Conservation (phyloP, 2,113 vertebrate species). For the Cromileptes altivelis region DNA sequence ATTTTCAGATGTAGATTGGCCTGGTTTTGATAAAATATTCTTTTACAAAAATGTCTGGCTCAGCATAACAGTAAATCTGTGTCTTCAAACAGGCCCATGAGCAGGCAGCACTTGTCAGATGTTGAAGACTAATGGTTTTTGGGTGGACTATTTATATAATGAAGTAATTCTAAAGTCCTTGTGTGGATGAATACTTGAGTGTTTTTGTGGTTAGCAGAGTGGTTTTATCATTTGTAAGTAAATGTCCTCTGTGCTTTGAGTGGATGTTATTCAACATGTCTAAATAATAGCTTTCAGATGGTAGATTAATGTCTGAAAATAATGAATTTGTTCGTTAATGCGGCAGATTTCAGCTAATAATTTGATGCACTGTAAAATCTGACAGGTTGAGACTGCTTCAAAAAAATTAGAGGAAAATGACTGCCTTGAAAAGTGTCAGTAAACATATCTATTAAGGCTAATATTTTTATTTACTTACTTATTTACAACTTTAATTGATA, state of each 20-base stretch:
- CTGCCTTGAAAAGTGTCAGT: too few species aligned
- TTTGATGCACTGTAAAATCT: background rate
- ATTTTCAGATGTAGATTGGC: slow-evolving; percentile 50
- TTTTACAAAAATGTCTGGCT: slow-evolving; percentile 58
- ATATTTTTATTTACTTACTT: too few species aligned
- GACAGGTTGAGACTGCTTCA: too few species aligned
- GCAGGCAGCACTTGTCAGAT: slow-evolving; percentile 56
- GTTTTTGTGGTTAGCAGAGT: slow-evolving; percentile 43
- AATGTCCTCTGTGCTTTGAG: slow-evolving; percentile 28
- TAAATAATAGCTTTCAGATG: slow-evolving; percentile 29
- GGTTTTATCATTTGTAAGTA: slow-evolving; percentile 40
- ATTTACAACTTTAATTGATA: background rate
- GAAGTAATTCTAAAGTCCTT: slow-evolving; percentile 38
- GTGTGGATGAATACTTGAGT: slow-evolving; percentile 31
- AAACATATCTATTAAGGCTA: too few species aligned
- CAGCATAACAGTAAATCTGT: slow-evolving; percentile 48
- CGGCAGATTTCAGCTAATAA: background rate
- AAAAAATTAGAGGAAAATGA: too few species aligned
- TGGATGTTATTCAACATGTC: slow-evolving; percentile 12
- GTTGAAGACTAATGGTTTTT: slow-evolving; percentile 61
- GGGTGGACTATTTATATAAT: slow-evolving; percentile 58
- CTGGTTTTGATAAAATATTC: slow-evolving; percentile 62
- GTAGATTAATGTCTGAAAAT: background rate
- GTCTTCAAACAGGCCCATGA: slow-evolving; percentile 57
- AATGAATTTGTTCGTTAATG: background rate